Evolutionary conservation across 1,140 invertebrate genomes (phyloP), one percentile per base, ranked within the genome.

Genomic region (Arion vulgaris): DNA sequence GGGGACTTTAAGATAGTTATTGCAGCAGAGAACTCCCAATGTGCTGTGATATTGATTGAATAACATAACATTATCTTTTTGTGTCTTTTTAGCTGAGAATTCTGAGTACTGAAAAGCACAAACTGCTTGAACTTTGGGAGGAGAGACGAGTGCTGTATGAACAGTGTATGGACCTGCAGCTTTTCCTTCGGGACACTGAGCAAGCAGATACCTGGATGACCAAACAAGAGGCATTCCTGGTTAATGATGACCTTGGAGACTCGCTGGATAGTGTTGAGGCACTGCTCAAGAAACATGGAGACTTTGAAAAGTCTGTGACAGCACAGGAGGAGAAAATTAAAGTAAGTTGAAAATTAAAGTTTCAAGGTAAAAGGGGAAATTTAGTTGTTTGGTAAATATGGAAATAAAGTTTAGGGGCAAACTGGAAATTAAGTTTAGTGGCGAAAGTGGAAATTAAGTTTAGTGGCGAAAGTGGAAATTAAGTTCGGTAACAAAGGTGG

Each of bases 121-220:
- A 95, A 34, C 93, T 99, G 62, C 93, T 97, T 39, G 95, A 95
- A 28, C 93, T 99, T 83, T 99, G 98, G 98, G 98, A 99, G 89
- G 97, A 99, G 92, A 94, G 98, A 71, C 94, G 97, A 38, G 97
- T 99, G 89, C 93, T 99, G 23, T 99, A 99, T 90, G 98, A 99
- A 91, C 98, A 99, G 93, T 99, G 98, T 93, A 98, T 99, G 98
- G 98, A 99, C 92, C 93, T 99, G 87, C 98, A 99, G 92, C 94
- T 99, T 0, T 99, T 99, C 92, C 99, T 90, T 90, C 94, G 98
- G 62, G 98, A 99, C 90, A 94, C 94, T 0, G 98, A 99, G 92
- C 98, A 99, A 92, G 98, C 98, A 13, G 98, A 99, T 91, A 97
- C 98, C 11, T 99, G 97, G 97, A 98, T 99, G 97, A 97, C 97